Evolutionary conservation across 2,797 vertebrate species (phyloP), one percentile per base, ranked within the genome.

Genomic region (Streptopelia turtur): DNA sequence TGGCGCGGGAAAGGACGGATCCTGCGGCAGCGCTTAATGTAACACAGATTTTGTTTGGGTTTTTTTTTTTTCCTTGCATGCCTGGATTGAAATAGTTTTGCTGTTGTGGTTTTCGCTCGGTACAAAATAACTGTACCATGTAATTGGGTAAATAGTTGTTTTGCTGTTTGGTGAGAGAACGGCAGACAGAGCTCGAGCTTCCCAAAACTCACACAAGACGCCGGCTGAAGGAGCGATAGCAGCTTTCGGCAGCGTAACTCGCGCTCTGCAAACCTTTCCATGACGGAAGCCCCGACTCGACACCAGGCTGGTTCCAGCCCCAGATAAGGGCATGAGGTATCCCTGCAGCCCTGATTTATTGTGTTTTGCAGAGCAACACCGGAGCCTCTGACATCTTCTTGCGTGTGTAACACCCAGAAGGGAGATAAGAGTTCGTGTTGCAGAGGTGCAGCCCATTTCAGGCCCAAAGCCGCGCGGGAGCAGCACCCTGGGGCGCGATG

Each of bases 401-500:
- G 5, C 2, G 5, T 24, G 24, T 30, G 33, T 61, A 33, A 41
- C 30, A 8, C 23, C 63, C 55, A 35, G 63, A 49, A 39, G 49
- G 30, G n/a, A 25, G 13, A 9, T 16, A 13, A 13, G 3, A 7
- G 13, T 64, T 64, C 56, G 33, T 27, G 1, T 47, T 78, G 30
- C 1, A 2, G 49, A 49, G 35, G 11, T 9, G 59, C 30, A 16
- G 49, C 57, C 65, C 25, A 16, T 64, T 71, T 49, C 66, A 31
- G 47, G 33, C 56, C 39, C 30, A 56, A 52, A 81, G 27, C 35
- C 14, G 4, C 1, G 3, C 1, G 8, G 31, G 23, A 20, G 7
- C 6, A 57, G 35, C 0, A 2, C 12, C 24, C 37, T 69, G 72
- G 47, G 11, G 37, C 1, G 6, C n/a, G 55, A 18, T 1, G 8